These are phyloP conservation scores for Eilema sororculum DNA, from an alignment of 2,888 invertebrate genomes.

Conservation along the genomic window DNA sequence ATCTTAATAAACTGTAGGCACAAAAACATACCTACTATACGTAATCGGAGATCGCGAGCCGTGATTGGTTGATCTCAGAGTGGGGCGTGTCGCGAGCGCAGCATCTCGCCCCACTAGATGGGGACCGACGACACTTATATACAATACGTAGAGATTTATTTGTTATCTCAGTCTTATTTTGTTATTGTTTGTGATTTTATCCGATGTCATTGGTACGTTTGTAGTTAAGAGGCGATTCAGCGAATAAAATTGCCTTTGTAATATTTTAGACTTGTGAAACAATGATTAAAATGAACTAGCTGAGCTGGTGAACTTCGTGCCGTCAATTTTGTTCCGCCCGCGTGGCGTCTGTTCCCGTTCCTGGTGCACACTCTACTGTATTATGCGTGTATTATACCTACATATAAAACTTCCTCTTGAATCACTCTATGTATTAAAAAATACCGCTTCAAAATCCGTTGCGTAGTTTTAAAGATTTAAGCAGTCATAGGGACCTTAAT, in stretches of 20 bases:
- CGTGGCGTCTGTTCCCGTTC: too few species aligned
- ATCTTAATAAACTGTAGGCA: slow-evolving; percentile 7
- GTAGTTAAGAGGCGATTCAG: background rate
- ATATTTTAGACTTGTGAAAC: background rate
- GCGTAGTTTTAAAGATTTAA: too few species aligned
- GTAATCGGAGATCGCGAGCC: slow-evolving; percentile 45
- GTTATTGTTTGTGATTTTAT: background rate
- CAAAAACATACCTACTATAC: slow-evolving; percentile 17
- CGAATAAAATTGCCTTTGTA: background rate
- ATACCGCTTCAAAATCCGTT: too few species aligned
- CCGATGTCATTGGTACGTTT: background rate
- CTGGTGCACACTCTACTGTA: too few species aligned
- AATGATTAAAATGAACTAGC: background rate
- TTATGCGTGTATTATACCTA: too few species aligned
- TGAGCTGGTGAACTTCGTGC: too few species aligned
- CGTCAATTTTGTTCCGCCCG: too few species aligned
- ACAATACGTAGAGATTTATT: background rate
- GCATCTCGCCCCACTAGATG: slow-evolving; percentile 58
- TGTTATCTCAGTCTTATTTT: background rate
- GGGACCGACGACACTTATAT: slow-evolving; percentile 9
- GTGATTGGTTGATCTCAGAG: slow-evolving; percentile 69
- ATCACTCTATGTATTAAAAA: too few species aligned
- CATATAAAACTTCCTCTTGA: too few species aligned
- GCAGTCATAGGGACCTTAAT: too few species aligned
- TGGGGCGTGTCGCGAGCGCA: slow-evolving; percentile 59